These are phyloP conservation scores for Barnardius zonarius DNA, from an alignment of 2,113 vertebrate genomes.

Conservation along the genomic window DNA sequence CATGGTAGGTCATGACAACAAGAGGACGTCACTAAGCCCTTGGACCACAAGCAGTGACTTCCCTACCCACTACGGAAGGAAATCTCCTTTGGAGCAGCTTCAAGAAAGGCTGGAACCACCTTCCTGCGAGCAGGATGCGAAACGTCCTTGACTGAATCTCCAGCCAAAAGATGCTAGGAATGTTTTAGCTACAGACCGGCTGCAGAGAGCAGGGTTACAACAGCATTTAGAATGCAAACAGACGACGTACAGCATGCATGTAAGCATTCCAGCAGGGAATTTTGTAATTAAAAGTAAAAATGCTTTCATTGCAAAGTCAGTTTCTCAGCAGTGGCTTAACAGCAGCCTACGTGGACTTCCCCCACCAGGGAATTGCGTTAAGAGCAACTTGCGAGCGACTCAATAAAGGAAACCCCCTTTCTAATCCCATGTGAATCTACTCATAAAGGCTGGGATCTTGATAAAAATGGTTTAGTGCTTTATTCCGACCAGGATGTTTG, in stretches of 20 bases:
- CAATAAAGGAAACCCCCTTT: background rate
- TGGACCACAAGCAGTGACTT: background rate
- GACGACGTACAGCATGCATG: background rate
- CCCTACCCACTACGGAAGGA: background rate
- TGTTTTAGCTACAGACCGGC: slow-evolving; percentile 1
- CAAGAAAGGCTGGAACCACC: background rate
- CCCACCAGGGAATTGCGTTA: background rate
- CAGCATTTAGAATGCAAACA: background rate
- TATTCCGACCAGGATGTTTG: background rate
- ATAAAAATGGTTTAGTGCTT: background rate
- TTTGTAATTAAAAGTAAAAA: background rate
- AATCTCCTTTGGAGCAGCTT: slow-evolving; percentile 23
- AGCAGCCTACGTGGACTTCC: background rate
- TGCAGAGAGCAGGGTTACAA: slow-evolving; percentile 29
- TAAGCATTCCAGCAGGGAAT: background rate
- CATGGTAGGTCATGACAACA: background rate
- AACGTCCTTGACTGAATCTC: background rate
- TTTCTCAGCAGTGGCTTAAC: background rate
- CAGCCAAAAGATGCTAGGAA: slow-evolving; percentile 22
- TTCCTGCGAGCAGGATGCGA: background rate
- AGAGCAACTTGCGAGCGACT: background rate
- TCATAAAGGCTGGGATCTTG: background rate
- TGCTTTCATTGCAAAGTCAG: background rate
- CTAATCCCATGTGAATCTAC: background rate
- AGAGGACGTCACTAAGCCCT: background rate